These are phyloP conservation scores for Girardinus metallicus DNA, from an alignment of 2,797 vertebrate species.

Conservation along the genomic window DNA sequence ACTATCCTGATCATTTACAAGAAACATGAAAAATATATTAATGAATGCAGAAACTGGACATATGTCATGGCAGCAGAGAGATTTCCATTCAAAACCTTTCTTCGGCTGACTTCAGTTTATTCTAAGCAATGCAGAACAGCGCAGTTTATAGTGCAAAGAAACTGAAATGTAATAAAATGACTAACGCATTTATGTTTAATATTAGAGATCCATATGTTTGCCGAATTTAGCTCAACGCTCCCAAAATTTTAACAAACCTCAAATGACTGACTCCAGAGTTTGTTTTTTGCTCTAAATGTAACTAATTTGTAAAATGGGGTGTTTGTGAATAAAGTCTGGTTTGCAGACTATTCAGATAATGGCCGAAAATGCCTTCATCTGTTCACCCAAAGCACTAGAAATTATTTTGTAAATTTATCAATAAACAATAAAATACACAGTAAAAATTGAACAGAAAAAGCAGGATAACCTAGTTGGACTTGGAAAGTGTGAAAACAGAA, in stretches of 20 bases:
- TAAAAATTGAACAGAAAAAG: background rate
- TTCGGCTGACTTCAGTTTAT: accelerated
- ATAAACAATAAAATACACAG: background rate
- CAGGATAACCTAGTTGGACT: background rate
- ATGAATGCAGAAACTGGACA: accelerated
- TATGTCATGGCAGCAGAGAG: too few species aligned
- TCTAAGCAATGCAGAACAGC: accelerated
- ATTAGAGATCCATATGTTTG: accelerated
- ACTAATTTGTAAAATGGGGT: background rate
- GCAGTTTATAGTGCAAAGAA: background rate
- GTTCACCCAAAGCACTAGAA: background rate
- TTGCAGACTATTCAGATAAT: too few species aligned
- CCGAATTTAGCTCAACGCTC: background rate
- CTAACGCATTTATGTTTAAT: accelerated
- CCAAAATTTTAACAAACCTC: accelerated
- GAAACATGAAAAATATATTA: accelerated
- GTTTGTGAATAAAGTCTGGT: conserved; percentile 16
- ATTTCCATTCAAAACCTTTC: accelerated
- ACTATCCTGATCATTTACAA: accelerated
- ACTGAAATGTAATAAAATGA: accelerated
- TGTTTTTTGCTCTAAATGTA: accelerated
- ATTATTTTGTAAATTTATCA: background rate
- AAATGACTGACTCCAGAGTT: accelerated
- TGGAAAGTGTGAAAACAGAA: accelerated
- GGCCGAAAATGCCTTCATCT: too few species aligned